Conservation (phyloP, 37 sponge, comb jelly and placozoan species). For the Oopsacas minuta region DNA sequence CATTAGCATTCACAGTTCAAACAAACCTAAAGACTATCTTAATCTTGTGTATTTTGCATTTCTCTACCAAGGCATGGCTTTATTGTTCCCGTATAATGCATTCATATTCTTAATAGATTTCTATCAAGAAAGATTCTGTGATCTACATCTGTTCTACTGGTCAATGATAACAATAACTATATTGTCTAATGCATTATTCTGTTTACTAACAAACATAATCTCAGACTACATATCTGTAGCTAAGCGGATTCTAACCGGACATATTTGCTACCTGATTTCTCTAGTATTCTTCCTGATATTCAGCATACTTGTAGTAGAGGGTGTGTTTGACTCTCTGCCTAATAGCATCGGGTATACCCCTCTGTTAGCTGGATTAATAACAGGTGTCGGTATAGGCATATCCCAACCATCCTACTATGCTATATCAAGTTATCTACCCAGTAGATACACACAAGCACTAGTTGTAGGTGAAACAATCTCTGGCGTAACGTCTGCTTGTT, state of each 20-base stretch:
- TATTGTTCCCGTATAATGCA: not conserved
- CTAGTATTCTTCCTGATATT: not conserved
- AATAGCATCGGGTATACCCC: not conserved
- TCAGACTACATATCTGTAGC: not conserved
- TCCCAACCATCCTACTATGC: not conserved
- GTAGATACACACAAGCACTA: not conserved
- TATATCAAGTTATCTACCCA: not conserved
- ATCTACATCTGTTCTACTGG: not conserved
- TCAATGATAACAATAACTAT: not conserved
- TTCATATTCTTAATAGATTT: not conserved
- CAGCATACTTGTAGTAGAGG: not conserved
- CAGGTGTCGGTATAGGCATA: not conserved
- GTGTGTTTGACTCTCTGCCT: not conserved
- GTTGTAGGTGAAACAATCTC: not conserved
- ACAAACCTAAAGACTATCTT: not conserved
- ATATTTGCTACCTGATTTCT: not conserved
- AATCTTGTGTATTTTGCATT: not conserved
- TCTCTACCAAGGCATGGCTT: not conserved
- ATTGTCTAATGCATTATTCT: not conserved
- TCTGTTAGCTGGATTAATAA: not conserved
- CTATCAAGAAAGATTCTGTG: conserved; percentile 8
- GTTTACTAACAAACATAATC: not conserved
- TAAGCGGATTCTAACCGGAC: not conserved
- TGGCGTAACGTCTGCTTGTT: not conserved
- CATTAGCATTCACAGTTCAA: not conserved